Conservation (phyloP, 2,797 vertebrate species). For the Oreortyx pictus region DNA sequence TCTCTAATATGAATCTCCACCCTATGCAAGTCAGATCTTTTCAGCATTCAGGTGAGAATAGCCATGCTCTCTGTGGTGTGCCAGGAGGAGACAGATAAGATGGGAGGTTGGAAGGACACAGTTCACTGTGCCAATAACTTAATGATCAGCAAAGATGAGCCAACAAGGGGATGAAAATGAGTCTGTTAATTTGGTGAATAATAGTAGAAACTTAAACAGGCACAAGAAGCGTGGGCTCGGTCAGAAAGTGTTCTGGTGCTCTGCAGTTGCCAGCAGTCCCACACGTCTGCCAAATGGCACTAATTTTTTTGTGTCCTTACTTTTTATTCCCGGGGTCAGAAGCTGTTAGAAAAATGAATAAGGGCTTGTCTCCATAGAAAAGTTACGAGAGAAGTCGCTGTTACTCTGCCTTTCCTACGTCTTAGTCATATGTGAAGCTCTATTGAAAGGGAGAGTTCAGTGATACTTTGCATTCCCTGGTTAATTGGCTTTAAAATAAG, state of each 20-base stretch:
- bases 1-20: not conserved
- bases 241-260: not conserved
- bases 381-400: not conserved
- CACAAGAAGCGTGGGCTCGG: not conserved
- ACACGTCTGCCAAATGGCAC: not conserved
- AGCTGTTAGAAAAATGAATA: not conserved
- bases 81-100: not conserved
- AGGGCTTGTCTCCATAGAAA: not conserved
- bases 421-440: not conserved
- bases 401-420: not conserved
- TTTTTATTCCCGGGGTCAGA: not conserved
- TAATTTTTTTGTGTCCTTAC: not conserved
- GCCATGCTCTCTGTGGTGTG: not conserved
- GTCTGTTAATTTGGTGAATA: not conserved
- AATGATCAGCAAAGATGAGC: not conserved
- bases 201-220: not conserved
- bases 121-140: not conserved
- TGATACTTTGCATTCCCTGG: not conserved
- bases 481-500: not conserved
- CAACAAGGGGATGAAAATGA: not conserved
- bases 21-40: not conserved
- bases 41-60: not conserved
- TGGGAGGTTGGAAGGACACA: not conserved
- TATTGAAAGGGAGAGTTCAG: not conserved
- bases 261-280: not conserved